phyloP scores from a whole-genome alignment of 2,113 vertebrate species.

The Eulemur rufifrons region DNA sequence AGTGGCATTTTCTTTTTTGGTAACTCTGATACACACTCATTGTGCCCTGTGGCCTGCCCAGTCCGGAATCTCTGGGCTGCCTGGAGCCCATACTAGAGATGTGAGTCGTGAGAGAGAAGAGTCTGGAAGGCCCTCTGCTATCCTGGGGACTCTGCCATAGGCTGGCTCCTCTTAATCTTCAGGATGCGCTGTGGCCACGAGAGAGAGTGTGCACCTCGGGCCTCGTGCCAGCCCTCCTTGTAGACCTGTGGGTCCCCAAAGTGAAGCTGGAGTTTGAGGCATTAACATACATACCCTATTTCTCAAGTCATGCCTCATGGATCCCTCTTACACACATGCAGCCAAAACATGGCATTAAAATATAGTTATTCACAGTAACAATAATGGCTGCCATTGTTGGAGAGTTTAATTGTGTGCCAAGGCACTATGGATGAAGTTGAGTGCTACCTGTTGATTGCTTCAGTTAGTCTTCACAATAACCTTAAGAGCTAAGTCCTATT shows the following conservation, averaged over 20 bases:
- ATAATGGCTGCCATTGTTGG: neutral
- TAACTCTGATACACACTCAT: neutral
- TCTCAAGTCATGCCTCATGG: neutral
- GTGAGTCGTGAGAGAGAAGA: neutral
- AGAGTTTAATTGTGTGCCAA: no score
- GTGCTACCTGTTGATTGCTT: neutral
- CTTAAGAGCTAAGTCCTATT: neutral
- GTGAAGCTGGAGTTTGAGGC: neutral
- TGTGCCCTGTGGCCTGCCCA: neutral
- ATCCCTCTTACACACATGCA: neutral
- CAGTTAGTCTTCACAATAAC: neutral
- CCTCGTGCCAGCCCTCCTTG: neutral
- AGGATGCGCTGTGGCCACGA: fast-evolving
- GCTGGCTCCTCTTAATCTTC: neutral
- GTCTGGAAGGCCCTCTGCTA: neutral
- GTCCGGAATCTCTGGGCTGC: neutral
- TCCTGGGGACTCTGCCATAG: neutral
- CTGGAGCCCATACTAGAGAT: neutral
- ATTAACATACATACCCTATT: neutral
- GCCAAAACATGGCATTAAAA: neutral
- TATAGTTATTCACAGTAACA: neutral
- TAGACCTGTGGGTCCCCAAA: neutral
- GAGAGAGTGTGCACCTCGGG: neutral
- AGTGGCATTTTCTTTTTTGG: neutral
- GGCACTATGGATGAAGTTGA: neutral